phyloP scores from a whole-genome alignment of 2,113 vertebrate species.

The Chionodraco myersi region DNA sequence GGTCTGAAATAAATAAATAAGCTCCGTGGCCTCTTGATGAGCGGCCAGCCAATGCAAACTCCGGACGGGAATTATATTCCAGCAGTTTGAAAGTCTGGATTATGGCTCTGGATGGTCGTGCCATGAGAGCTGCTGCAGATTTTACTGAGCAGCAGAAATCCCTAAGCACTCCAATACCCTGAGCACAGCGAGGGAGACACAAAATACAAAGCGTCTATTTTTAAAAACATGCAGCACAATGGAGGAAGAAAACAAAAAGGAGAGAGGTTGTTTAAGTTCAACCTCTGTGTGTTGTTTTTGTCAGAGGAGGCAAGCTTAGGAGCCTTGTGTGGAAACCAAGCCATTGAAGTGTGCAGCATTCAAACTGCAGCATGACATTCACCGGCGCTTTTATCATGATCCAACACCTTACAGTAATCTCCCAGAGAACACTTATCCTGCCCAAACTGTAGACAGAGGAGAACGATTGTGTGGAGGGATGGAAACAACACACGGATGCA shows the following conservation, averaged over 20 bases:
- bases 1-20: constrained; percentile 56
- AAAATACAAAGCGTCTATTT: constrained; percentile 57
- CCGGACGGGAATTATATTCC: constrained; percentile 61
- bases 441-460: background rate
- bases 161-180: constrained; percentile 48
- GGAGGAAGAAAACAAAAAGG: background rate
- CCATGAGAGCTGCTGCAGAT: constrained; percentile 69
- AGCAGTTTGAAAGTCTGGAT: constrained; percentile 77
- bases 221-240: constrained; percentile 37
- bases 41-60: constrained; percentile 59
- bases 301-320: constrained; percentile 32
- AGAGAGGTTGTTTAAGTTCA: constrained; percentile 4
- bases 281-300: constrained; percentile 3
- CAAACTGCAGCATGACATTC: constrained; percentile 15
- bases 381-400: constrained; percentile 39
- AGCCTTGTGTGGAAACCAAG: background rate
- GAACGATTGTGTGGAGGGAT: background rate
- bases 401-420: constrained; percentile 50
- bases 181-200: constrained; percentile 22
- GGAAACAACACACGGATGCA: background rate
- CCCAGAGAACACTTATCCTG: constrained; percentile 23
- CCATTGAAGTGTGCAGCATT: constrained; percentile 2
- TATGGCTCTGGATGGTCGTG: constrained; percentile 61
- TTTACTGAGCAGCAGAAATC: constrained; percentile 69
- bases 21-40: constrained; percentile 54